These are phyloP conservation scores for Myocastor coypus DNA, from an alignment of 2,113 vertebrate genomes.

Conservation along the genomic window DNA sequence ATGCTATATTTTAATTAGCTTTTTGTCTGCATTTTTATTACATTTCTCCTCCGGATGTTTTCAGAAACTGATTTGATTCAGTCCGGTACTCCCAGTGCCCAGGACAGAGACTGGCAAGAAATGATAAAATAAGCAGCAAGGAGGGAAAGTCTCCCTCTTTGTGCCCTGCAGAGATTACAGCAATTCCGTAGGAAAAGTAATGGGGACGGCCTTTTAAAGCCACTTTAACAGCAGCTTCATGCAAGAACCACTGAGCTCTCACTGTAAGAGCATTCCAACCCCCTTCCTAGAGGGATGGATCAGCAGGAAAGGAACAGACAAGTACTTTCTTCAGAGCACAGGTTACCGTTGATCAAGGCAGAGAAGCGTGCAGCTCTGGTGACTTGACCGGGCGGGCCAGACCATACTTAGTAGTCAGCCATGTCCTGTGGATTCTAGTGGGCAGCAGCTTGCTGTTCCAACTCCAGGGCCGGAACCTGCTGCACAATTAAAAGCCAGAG, in stretches of 20 bases:
- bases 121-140: neutral
- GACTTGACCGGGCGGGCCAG: neutral
- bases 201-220: neutral
- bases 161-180: neutral
- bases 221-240: neutral
- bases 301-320: conserved; percentile 2
- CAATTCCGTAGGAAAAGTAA: neutral
- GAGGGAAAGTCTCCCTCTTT: neutral
- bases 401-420: neutral
- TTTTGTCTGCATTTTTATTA: neutral
- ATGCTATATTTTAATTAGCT: neutral
- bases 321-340: conserved; percentile 8
- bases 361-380: neutral
- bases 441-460: neutral
- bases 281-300: neutral
- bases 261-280: neutral
- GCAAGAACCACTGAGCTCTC: neutral
- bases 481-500: neutral
- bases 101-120: conserved; percentile 48
- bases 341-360: neutral
- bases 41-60: neutral
- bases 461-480: neutral
- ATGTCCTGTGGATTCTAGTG: neutral
- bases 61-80: neutral
- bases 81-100: neutral